Evolutionary conservation across 2,797 vertebrate species (phyloP).

Genomic region (Pelochelys cantorii): DNA sequence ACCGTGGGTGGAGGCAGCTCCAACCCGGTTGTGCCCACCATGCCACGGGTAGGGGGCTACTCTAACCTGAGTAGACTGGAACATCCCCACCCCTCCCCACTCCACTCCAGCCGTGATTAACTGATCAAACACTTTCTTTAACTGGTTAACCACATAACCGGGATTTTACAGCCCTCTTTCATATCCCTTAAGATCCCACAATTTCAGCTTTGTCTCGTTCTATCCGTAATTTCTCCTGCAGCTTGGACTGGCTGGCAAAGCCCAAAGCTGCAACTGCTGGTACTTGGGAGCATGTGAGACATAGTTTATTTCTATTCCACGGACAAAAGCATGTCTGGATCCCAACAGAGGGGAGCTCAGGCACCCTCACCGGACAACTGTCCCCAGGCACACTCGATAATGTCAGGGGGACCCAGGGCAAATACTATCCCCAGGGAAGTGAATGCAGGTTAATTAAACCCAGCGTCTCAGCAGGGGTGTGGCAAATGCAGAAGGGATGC

Average conservation of each 20-base stretch:
- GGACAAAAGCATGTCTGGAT: conserved; percentile 51
- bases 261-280: conserved; percentile 46
- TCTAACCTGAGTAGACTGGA: no score
- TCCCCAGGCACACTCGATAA: conserved; percentile 59
- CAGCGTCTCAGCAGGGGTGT: conserved; percentile 52
- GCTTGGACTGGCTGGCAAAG: conserved; percentile 50
- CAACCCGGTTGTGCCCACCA: no score
- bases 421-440: conserved; percentile 56
- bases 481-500: neutral
- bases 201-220: conserved; percentile 18
- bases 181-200: neutral
- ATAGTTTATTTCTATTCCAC: conserved; percentile 61
- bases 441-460: conserved; percentile 77
- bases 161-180: no score
- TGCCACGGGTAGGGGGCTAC: no score
- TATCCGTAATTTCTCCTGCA: conserved; percentile 59
- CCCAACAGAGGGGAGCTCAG: conserved; percentile 55
- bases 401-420: conserved; percentile 41
- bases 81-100: no score
- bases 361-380: conserved; percentile 35
- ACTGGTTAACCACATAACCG: no score
- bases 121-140: no score
- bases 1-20: no score
- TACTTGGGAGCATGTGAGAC: conserved; percentile 55
- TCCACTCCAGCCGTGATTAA: no score